Evolutionary conservation across 2,113 vertebrate genomes (phyloP).

Genomic region (human): GRCh38 chr4:48936501-48937000

Average conservation of each 20-base stretch:
- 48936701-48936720: slow-evolving; percentile 91
- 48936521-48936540: neutral
- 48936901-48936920: slow-evolving; percentile 60
- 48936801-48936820: slow-evolving; percentile 89
- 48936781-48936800: slow-evolving; percentile 87
- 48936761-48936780: slow-evolving; percentile 88
- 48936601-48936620: slow-evolving; percentile 89
- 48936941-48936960: neutral
- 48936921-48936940: slow-evolving; percentile 84
- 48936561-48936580: slow-evolving; percentile 85
- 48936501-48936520: neutral
- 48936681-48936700: slow-evolving; percentile 85
- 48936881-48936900: neutral
- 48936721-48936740: slow-evolving; percentile 92
- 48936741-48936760: slow-evolving; percentile 92
- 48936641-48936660: slow-evolving; percentile 90
- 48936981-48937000: neutral
- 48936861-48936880: slow-evolving; percentile 85
- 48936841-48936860: slow-evolving; percentile 82
- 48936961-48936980: neutral
- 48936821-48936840: slow-evolving; percentile 90
- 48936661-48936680: slow-evolving; percentile 91
- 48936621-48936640: slow-evolving; percentile 87
- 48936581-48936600: slow-evolving; percentile 89
- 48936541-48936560: neutral